Percentiles rank a stretch among this genome's conserved stretches.
These are phyloP conservation scores for Disparrhopalites patrizii DNA, from an alignment of 2,888 invertebrate genomes.

Conservation along the genomic window DNA sequence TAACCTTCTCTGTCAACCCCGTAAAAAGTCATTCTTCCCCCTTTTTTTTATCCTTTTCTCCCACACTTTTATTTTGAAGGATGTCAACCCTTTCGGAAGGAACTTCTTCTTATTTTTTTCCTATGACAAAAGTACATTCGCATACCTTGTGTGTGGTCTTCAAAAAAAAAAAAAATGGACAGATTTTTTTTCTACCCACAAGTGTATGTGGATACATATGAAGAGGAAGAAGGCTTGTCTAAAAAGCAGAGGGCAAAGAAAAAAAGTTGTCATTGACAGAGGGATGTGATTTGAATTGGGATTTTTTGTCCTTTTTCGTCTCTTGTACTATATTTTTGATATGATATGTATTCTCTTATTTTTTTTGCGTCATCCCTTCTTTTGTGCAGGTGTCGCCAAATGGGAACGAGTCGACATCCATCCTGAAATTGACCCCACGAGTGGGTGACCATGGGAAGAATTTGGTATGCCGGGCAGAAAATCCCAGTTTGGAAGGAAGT, in stretches of 20 bases:
- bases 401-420: conserved; percentile 75
- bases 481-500: conserved; percentile 67
- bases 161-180: conserved; percentile 12
- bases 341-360: conserved; percentile 14
- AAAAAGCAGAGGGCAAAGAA: background rate
- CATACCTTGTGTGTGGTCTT: too few species aligned
- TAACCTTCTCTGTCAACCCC: background rate
- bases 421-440: conserved; percentile 68
- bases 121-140: too few species aligned
- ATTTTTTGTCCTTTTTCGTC: too few species aligned
- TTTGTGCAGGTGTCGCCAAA: conserved; percentile 68
- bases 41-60: too few species aligned
- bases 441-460: conserved; percentile 73
- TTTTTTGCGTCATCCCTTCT: conserved; percentile 6
- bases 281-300: conserved; percentile 9
- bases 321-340: background rate
- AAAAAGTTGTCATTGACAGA: conserved; percentile 3
- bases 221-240: too few species aligned
- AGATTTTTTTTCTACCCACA: too few species aligned
- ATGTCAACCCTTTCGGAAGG: too few species aligned
- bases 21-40: too few species aligned
- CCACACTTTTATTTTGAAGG: too few species aligned
- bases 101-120: too few species aligned
- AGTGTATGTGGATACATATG: too few species aligned
- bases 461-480: conserved; percentile 76